Conservation (phyloP, 2,113 vertebrate species). For the Gymnorhina tibicen region DNA sequence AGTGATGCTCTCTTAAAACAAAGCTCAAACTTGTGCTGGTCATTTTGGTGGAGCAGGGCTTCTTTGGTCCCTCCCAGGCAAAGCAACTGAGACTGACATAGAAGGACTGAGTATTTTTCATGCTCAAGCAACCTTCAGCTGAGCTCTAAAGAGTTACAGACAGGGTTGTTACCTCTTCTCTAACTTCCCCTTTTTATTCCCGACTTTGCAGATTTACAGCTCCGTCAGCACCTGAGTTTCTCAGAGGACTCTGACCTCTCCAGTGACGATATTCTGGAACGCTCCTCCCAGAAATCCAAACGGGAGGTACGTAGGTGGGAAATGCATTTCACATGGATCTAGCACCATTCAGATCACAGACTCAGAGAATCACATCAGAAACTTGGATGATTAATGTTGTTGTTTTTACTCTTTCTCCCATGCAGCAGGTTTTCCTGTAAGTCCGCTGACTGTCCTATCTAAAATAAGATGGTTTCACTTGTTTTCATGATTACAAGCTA, state of each 20-base stretch:
- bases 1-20: background rate
- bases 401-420: background rate
- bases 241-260: constrained; percentile 97
- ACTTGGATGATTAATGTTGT: background rate
- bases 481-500: background rate
- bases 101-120: background rate
- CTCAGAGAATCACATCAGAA: background rate
- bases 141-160: background rate
- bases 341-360: background rate
- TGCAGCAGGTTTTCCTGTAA: background rate
- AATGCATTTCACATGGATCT: background rate
- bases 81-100: background rate
- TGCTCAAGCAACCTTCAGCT: background rate
- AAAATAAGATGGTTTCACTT: background rate
- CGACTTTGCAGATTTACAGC: constrained; percentile 78
- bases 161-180: background rate
- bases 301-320: constrained; percentile 79
- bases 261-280: constrained; percentile 91
- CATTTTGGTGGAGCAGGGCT: background rate
- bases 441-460: background rate
- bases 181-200: background rate
- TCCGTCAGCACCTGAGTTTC: constrained; percentile 89
- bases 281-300: constrained; percentile 91
- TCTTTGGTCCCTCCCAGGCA: background rate
- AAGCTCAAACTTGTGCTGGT: background rate